phyloP scores from a whole-genome alignment of 2,797 vertebrate species.

The Microctenopoma stevenorrisi region DNA sequence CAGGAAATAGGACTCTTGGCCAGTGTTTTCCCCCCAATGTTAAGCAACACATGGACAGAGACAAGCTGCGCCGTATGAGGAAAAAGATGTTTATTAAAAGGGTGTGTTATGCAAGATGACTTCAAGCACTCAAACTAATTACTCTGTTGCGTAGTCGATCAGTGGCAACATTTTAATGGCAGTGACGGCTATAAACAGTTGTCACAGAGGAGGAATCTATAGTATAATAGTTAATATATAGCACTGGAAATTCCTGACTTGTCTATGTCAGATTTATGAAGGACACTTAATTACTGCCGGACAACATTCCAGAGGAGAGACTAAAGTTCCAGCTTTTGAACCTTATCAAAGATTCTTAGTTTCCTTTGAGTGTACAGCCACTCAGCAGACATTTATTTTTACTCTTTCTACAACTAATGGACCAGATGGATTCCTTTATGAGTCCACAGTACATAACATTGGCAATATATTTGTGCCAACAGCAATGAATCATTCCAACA shows the following conservation, averaged over 20 bases:
- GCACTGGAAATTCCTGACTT: slow-evolving; percentile 16
- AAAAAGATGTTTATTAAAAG: slow-evolving; percentile 61
- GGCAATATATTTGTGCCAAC: slow-evolving; percentile 22
- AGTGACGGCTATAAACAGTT: slow-evolving; percentile 22
- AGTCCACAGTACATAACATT: slow-evolving; percentile 16
- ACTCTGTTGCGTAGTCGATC: slow-evolving; percentile 47
- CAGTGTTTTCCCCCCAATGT: slow-evolving; percentile 38
- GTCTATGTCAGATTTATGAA: slow-evolving; percentile 52
- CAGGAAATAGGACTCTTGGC: slow-evolving; percentile 22
- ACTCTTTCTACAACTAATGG: slow-evolving; percentile 25
- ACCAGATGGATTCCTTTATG: slow-evolving; percentile 50
- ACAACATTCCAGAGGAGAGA: slow-evolving; percentile 66
- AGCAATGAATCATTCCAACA: slow-evolving; percentile 22
- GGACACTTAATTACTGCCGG: slow-evolving; percentile 54
- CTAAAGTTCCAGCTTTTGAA: slow-evolving; percentile 44
- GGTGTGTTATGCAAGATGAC: slow-evolving; percentile 38
- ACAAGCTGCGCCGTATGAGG: slow-evolving; percentile 34
- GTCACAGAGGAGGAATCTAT: slow-evolving; percentile 27
- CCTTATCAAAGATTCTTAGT: slow-evolving; percentile 64
- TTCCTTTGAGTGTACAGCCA: slow-evolving; percentile 34
- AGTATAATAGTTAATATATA: slow-evolving; percentile 7
- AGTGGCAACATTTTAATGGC: slow-evolving; percentile 18
- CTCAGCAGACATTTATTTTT: slow-evolving; percentile 6
- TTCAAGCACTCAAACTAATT: slow-evolving; percentile 64
- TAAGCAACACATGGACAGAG: slow-evolving; percentile 21